These are phyloP conservation scores for Apis laboriosa DNA, from an alignment of 1,140 invertebrate species.

Conservation along the genomic window DNA sequence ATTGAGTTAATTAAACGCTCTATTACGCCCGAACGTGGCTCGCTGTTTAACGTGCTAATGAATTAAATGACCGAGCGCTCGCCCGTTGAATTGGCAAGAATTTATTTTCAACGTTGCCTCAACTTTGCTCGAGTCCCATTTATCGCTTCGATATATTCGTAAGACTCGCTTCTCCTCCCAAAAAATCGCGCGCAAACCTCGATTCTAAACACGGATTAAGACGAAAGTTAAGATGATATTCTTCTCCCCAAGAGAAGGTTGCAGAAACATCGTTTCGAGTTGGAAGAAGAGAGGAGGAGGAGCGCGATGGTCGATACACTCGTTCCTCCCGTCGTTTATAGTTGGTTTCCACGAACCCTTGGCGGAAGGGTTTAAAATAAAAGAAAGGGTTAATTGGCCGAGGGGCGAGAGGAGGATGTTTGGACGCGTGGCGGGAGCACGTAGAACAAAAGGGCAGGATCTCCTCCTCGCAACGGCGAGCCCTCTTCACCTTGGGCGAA, in stretches of 20 bases:
- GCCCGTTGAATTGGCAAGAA: background rate
- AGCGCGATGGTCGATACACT: constrained; percentile 12
- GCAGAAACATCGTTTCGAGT: background rate
- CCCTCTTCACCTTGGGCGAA: constrained; percentile 54
- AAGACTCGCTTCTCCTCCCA: too few species aligned
- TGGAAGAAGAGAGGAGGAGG: background rate
- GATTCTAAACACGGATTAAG: too few species aligned
- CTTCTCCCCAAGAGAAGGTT: too few species aligned
- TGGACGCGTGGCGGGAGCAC: constrained; percentile 36
- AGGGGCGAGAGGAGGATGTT: constrained; percentile 34
- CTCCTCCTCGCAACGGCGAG: constrained; percentile 50
- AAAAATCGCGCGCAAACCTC: too few species aligned
- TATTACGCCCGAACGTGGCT: background rate
- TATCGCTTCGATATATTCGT: too few species aligned
- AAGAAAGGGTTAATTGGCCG: constrained; percentile 30
- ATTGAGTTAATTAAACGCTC: constrained; percentile 27
- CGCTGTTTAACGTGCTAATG: constrained; percentile 16
- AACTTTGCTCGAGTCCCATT: too few species aligned
- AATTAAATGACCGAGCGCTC: background rate
- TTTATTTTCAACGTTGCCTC: background rate
- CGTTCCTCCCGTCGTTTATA: constrained; percentile 25
- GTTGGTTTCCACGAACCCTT: constrained; percentile 42
- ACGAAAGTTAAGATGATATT: too few species aligned
- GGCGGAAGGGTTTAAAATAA: constrained; percentile 16
- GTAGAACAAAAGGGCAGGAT: constrained; percentile 60